phyloP scores from a whole-genome alignment of 2,888 invertebrate species.

The Hydriomena furcata region DNA sequence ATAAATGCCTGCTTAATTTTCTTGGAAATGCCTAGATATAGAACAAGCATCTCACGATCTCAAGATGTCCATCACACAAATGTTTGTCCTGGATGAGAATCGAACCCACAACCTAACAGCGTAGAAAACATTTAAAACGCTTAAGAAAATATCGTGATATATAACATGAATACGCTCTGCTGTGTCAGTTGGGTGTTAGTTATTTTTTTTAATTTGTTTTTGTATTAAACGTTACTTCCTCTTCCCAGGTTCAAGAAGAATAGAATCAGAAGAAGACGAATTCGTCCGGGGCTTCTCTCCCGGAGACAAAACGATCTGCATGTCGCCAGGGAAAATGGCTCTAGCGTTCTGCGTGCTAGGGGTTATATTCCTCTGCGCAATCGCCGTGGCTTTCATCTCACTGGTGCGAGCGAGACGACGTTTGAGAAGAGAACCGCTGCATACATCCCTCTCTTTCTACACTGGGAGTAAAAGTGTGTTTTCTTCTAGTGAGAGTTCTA shows the following conservation, averaged over 20 bases:
- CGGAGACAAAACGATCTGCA: conserved; percentile 86
- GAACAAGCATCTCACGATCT: no score
- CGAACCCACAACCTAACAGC: no score
- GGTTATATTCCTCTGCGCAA: conserved; percentile 87
- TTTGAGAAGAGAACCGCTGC: conserved; percentile 71
- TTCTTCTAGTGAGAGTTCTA: conserved; percentile 83
- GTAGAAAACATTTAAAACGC: no score
- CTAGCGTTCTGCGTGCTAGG: conserved; percentile 89
- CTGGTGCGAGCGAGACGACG: conserved; percentile 85
- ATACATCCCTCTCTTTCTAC: conserved; percentile 83
- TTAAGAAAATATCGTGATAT: no score
- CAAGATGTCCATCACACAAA: no score
- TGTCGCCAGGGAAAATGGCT: conserved; percentile 90
- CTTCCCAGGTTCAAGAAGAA: conserved; percentile 68
- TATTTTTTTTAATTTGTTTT: not conserved
- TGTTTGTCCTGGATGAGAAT: no score
- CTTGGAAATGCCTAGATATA: no score
- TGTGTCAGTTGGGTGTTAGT: not conserved
- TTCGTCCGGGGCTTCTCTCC: conserved; percentile 75
- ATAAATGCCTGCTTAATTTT: no score
- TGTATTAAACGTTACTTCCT: not conserved
- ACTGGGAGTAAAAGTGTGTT: conserved; percentile 84
- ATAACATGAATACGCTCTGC: no score
- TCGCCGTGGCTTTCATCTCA: conserved; percentile 87
- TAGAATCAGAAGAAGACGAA: conserved; percentile 70